Evolutionary conservation across 2,797 vertebrate species (phyloP), one percentile per base, ranked within the genome.

Genomic region (Platyrinchus mystaceus): DNA sequence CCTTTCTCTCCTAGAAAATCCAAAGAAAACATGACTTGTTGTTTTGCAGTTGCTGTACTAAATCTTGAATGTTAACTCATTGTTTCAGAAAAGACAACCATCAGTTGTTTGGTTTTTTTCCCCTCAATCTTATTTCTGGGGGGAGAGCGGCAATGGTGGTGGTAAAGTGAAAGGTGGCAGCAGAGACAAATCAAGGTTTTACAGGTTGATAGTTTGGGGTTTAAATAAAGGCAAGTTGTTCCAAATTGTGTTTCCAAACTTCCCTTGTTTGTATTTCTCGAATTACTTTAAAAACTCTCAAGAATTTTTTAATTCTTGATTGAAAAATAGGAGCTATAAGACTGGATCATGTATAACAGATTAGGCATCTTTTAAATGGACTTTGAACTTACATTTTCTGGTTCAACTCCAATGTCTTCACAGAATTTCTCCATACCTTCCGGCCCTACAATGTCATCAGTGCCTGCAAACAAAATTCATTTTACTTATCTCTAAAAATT

Each of bases 391-490:
- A 99, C 99, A 88, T 99, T 99, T 98, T 99, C 99, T 78, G 99
- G 99, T 97, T 99, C 99, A 47, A 99, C 99, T 93, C 99, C 99
- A 87, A 99, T 99, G 97, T 99, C 99, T 98, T 99, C 99, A 98
- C 99, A 99, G 97, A 99, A 99, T 95, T 99, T 99, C 97, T 99
- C 99, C 99, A 99, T 99, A 84, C 99, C 99, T 97, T 99, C 99
- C 60, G 99, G 99, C 89, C 99, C 99, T 91, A 99, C 99, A 87
- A 99, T 97, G 50, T 99, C 99, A 84, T 99, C 99, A 56, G 99
- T 98, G 64, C 99, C 99, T 99, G 94, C 13, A 96, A 96, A 62
- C 30, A 94, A 94, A 96, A 85, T 6, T 17, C 46, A 81, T 53
- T 89, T 92, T 84, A 90, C 2, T 82, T 22, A 66, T 47, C 64